Base-by-base conservation (phyloP, 2,113 vertebrate species). In the Lophius piscatorius region DNA sequence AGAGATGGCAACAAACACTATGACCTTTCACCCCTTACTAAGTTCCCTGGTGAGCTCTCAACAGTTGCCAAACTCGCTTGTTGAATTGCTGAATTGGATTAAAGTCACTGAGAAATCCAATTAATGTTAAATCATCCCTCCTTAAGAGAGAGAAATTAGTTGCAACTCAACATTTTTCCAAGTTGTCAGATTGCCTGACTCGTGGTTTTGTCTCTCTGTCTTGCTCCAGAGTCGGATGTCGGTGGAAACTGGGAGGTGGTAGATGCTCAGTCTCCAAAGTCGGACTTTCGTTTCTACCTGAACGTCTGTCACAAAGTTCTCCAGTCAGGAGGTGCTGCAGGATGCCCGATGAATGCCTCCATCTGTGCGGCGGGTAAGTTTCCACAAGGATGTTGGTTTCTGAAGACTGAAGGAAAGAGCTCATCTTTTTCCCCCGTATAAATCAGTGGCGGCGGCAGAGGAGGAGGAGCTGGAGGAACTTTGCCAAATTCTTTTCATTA, bases 331-430 rank as follows among this genome's bases (percentile, higher is more conserved):
- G 79, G 42, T 26, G 92, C 94, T 2, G 63, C 2, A 0, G 73
- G 31, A 51, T 99, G 97, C 34, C 84, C 92, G 0, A 84, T 92
- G 23, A 89, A 81, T 0, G 91, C 96, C 4, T 94, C 96, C 1
- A 7, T 93, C 78, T 99, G 97, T n/a, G 88, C 92, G 12, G 88
- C 96, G 10, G 95, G 97, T 98, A 79, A 93, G n/a, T n/a, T n/a
- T n/a, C n/a, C n/a, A n/a, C n/a, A 4, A 9, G 11, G 18, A 10
- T 3, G 42, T 2, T 9, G 7, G 4, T 16, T 22, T 45, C 10
- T 34, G 13, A 11, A 2, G 31, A 17, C 9, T 20, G 18, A n/a
- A n/a, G n/a, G n/a, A n/a, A n/a, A n/a, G n/a, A n/a, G n/a, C 6
- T 7, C 29, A 28, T 28, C 26, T 28, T 28, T 28, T 28, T 28